Percentiles rank a stretch among this genome's conserved stretches.
phyloP scores from a whole-genome alignment of 2,113 vertebrate species.

The Laticauda laticaudata region DNA sequence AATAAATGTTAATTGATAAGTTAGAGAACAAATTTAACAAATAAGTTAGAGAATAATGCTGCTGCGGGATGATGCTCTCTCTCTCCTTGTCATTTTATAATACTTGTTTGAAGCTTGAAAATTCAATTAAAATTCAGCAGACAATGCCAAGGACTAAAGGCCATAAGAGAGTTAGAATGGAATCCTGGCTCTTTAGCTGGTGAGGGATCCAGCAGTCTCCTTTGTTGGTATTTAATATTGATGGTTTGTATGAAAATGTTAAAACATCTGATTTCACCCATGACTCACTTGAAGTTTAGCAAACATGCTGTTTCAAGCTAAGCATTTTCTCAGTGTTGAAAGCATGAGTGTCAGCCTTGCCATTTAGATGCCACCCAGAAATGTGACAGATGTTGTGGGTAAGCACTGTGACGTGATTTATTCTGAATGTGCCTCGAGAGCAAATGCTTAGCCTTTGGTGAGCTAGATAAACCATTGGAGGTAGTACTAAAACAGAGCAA shows the following conservation, averaged over 20 bases:
- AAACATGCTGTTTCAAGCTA: neutral
- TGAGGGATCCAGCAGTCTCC: neutral
- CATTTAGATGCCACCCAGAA: neutral
- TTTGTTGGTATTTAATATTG: slow-evolving; percentile 19
- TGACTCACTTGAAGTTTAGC: slow-evolving; percentile 3
- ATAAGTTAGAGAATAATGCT: neutral
- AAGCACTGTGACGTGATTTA: neutral
- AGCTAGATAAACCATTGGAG: slow-evolving; percentile 15
- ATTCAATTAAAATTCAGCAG: neutral
- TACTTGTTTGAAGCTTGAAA: neutral
- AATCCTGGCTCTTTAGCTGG: neutral
- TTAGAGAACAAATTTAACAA: too few species aligned
- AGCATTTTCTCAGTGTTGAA: neutral
- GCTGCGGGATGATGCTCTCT: neutral
- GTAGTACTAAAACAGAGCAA: neutral
- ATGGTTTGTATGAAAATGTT: neutral
- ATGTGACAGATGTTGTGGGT: slow-evolving; percentile 5
- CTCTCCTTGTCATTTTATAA: neutral
- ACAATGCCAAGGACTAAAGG: neutral
- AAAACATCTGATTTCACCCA: neutral
- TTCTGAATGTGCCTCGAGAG: neutral
- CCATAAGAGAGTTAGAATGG: neutral
- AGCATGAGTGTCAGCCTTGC: neutral
- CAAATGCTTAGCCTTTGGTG: neutral
- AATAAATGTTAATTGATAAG: too few species aligned